phyloP scores from a whole-genome alignment of 2,888 invertebrate genomes.

The Volucella bombylans region DNA sequence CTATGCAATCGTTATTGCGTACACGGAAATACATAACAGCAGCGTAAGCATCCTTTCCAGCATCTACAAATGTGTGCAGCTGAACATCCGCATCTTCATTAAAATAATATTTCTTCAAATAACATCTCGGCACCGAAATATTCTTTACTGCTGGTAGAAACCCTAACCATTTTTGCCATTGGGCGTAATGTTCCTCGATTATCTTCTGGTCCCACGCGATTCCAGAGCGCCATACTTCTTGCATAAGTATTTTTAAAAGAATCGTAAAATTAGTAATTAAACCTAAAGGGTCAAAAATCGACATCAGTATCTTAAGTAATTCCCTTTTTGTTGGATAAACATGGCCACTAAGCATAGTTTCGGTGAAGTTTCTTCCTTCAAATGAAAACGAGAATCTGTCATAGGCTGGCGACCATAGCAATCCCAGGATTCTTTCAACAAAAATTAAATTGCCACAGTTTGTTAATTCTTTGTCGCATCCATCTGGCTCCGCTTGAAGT shows the following conservation, averaged over 20 bases:
- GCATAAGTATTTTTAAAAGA: not conserved
- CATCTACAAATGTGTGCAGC: constrained; percentile 24
- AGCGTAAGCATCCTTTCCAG: constrained; percentile 14
- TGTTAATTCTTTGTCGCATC: no score
- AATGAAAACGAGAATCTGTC: no score
- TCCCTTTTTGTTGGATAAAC: not conserved
- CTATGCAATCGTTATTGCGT: not conserved
- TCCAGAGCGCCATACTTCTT: not conserved
- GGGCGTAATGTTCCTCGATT: no score
- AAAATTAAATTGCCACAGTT: no score
- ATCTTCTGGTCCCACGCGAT: no score
- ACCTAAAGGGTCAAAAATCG: no score
- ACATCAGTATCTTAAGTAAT: not conserved
- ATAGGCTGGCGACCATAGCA: no score
- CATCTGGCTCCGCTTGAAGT: no score
- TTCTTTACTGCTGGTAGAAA: no score
- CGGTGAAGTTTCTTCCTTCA: no score
- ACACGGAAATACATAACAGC: constrained; percentile 20
- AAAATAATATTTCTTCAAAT: not conserved
- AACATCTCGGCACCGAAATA: not conserved
- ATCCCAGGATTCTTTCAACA: no score
- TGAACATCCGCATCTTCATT: not conserved
- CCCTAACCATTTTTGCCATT: no score
- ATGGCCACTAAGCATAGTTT: not conserved
- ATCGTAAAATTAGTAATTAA: not conserved